Evolutionary conservation across 2,888 invertebrate genomes (phyloP), one percentile per base, ranked within the genome.

Genomic region (Neocrepidodera transversa): DNA sequence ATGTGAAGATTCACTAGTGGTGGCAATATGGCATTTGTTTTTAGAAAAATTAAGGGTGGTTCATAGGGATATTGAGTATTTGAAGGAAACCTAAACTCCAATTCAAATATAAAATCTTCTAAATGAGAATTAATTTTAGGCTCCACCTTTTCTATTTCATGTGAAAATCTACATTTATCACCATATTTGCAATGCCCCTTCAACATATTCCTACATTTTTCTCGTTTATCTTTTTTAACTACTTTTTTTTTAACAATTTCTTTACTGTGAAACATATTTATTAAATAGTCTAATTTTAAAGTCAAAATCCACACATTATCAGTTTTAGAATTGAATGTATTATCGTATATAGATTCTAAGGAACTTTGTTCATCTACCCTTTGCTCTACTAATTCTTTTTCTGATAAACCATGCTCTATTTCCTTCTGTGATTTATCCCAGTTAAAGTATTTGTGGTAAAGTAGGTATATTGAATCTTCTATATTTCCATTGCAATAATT

Each of bases 261-360:
- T 79, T 81, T 14, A 74, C 70, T 85, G 59, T 74, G 74, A 68
- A 76, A 79, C 52, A 77, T 68, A 55, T 76, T 71, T 40, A 87
- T 79, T 68, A 91, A 75, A 75, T 89, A 90, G 68, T 89, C 85
- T 57, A 91, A 77, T 70, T 86, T 83, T 55, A 92, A 78, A 71
- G 84, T 85, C 0, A 92, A 79, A 62, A 82, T 84, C 92, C 92
- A 93, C 13, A 91, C 83, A 78, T 90, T 86, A 52, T 82, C 81
- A 54, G 91, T 88, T 74, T 88, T 89, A 61, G 87, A 87, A 69
- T 81, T 82, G 74, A 90, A 92, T 23, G 83, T 82, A 23, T 82
- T 80, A 59, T 90, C 91, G 70, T 91, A 93, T 64, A 92, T 92
- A 11, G 91, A 91, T 78, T 89, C 86, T 26, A 93, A 78, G 0